phyloP scores from a whole-genome alignment of 2,888 invertebrate species.

The Coenonympha glycerion region DNA sequence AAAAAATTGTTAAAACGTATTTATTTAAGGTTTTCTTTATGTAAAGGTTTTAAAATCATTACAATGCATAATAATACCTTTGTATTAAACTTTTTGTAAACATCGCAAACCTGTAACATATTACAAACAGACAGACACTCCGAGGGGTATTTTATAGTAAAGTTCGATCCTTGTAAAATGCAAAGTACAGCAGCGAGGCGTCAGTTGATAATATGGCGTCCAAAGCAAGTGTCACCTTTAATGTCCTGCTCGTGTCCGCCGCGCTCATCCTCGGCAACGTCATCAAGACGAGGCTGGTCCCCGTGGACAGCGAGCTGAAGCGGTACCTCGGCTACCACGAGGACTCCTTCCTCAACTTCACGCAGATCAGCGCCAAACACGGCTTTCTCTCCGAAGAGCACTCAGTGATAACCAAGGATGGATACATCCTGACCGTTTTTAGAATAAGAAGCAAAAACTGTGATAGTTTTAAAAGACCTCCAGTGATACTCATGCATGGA shows the following conservation, averaged over 20 bases:
- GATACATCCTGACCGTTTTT: conserved; percentile 49
- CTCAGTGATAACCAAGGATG: conserved; percentile 49
- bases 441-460: conserved; percentile 43
- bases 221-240: conserved; percentile 36
- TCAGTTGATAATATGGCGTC: conserved; percentile 42
- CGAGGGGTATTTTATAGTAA: neutral
- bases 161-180: neutral
- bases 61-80: neutral
- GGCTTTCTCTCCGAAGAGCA: conserved; percentile 51
- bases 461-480: conserved; percentile 32
- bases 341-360: conserved; percentile 41
- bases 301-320: conserved; percentile 35
- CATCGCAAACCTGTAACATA: neutral
- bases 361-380: conserved; percentile 37
- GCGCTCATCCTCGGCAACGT: conserved; percentile 31
- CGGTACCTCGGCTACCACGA: conserved; percentile 35
- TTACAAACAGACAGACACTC: neutral
- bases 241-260: conserved; percentile 33
- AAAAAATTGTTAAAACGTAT: too few species aligned
- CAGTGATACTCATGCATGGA: conserved; percentile 57
- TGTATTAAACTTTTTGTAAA: neutral
- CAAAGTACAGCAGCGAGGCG: neutral
- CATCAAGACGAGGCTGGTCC: conserved; percentile 26
- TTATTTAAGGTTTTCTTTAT: too few species aligned
- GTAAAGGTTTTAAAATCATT: neutral